Conservation (phyloP, 2,888 invertebrate genomes). For the Polydrusus cervinus region DNA sequence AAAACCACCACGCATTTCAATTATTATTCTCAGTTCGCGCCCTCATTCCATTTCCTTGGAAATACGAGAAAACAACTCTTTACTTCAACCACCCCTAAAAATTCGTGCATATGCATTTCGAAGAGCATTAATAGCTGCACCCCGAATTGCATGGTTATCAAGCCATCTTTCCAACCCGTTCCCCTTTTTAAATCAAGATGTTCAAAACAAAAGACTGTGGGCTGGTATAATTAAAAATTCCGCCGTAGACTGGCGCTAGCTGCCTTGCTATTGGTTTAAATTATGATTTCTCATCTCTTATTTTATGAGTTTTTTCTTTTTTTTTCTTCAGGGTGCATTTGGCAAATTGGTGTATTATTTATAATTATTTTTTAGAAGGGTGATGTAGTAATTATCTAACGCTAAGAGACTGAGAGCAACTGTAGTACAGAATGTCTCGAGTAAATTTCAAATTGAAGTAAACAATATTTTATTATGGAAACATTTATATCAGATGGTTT, state of each 20-base stretch:
- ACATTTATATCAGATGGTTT: no score
- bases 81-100: slow-evolving; percentile 34
- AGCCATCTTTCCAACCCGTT: slow-evolving; percentile 48
- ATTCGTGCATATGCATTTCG: slow-evolving; percentile 42
- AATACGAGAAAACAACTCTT: slow-evolving; percentile 32
- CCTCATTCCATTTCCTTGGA: slow-evolving; percentile 22
- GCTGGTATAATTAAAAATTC: slow-evolving; percentile 72
- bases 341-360: slow-evolving; percentile 57
- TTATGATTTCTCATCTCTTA: slow-evolving; percentile 46
- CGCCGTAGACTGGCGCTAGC: slow-evolving; percentile 48
- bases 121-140: slow-evolving; percentile 51
- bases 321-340: slow-evolving; percentile 49
- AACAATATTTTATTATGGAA: background rate
- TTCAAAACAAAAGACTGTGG: slow-evolving; percentile 69
- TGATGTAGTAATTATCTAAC: slow-evolving; percentile 49
- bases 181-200: slow-evolving; percentile 50
- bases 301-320: slow-evolving; percentile 31
- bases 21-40: slow-evolving; percentile 31
- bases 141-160: slow-evolving; percentile 51
- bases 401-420: slow-evolving; percentile 9
- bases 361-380: slow-evolving; percentile 51
- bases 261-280: slow-evolving; percentile 44
- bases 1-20: slow-evolving; percentile 43
- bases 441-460: background rate
- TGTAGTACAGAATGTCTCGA: slow-evolving; percentile 18